Evolutionary conservation across 1,140 invertebrate species (phyloP).

Genomic region (Pseudomyrmex concolor): DNA sequence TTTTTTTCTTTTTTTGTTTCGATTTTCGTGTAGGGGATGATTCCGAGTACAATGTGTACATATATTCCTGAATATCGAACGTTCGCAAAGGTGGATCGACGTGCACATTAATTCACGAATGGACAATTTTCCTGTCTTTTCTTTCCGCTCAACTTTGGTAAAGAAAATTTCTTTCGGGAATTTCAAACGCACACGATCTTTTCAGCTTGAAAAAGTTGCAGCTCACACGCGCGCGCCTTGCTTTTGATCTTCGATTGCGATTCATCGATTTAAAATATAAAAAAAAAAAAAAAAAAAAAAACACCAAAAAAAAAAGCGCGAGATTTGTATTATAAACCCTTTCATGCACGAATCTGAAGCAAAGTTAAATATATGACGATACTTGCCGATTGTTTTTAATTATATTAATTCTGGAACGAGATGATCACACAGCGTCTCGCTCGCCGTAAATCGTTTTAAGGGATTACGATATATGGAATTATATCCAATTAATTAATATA

Average conservation of each 20-base stretch:
- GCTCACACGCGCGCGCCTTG: neutral
- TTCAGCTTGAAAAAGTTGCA: neutral
- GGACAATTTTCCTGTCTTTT: neutral
- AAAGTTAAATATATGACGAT: neutral
- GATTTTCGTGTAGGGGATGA: neutral
- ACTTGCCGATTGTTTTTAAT: neutral
- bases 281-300: too few species aligned
- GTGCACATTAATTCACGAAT: too few species aligned
- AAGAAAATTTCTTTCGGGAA: neutral
- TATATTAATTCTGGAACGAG: neutral
- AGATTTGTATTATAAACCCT: constrained; percentile 4
- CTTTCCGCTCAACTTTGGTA: neutral
- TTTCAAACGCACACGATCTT: neutral
- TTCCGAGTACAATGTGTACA: constrained; percentile 22
- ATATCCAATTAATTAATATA: too few species aligned
- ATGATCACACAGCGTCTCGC: neutral
- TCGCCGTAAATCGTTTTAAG: neutral
- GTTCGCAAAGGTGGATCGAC: neutral
- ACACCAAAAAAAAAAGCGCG: neutral
- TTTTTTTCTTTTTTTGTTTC: neutral
- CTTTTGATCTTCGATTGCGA: neutral
- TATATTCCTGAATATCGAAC: constrained; percentile 14
- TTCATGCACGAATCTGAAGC: constrained; percentile 4
- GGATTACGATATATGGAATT: too few species aligned
- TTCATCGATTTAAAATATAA: neutral